phyloP scores from a whole-genome alignment of 92 coral and sea anemone species.

The Epizoanthus illoricatus region DNA sequence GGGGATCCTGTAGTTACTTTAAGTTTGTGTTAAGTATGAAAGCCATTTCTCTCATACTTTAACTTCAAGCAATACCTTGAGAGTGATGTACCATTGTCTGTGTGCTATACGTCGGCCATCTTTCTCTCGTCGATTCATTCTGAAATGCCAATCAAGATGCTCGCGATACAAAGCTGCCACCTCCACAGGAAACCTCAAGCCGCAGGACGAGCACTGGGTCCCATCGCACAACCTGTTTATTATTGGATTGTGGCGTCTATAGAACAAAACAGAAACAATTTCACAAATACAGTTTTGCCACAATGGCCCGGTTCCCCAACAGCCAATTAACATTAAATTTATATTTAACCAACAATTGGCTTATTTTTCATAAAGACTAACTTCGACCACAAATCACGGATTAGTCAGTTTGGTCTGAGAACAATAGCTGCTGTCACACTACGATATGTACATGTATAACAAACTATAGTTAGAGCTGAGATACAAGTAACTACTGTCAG shows the following conservation, averaged over 20 bases:
- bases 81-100: slow-evolving; percentile 85
- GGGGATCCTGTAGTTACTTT: not conserved
- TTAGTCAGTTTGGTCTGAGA: too few relatives aligned
- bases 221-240: slow-evolving; percentile 76
- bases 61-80: slow-evolving; percentile 48
- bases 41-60: not conserved
- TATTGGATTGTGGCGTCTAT: slow-evolving; percentile 76
- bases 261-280: not conserved
- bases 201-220: slow-evolving; percentile 96
- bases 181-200: slow-evolving; percentile 88
- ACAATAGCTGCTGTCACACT: too few relatives aligned
- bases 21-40: not conserved
- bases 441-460: too few relatives aligned
- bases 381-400: too few relatives aligned
- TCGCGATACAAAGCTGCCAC: slow-evolving; percentile 84
- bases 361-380: too few relatives aligned
- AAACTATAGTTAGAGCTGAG: too few relatives aligned
- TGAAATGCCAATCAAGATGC: slow-evolving; percentile 98
- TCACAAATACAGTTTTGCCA: not conserved
- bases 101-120: slow-evolving; percentile 87
- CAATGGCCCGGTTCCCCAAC: not conserved
- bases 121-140: slow-evolving; percentile 91
- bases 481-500: too few relatives aligned
- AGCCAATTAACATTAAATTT: too few relatives aligned
- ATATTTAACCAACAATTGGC: too few relatives aligned